phyloP scores from a whole-genome alignment of 2,797 vertebrate species.

The Lemur catta region DNA sequence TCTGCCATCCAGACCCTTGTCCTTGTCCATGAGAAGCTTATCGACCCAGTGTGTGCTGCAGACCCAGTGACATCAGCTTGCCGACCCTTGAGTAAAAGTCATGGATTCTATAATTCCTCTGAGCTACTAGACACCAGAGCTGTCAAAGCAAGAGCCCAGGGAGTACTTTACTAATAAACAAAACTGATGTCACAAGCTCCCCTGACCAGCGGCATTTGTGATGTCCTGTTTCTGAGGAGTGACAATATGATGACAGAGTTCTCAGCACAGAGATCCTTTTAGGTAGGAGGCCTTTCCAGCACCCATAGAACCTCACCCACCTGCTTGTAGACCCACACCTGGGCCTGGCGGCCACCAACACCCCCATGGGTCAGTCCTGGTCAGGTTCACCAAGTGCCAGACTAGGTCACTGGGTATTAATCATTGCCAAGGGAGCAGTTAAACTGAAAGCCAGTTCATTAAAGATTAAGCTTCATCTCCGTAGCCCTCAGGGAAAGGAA shows the following conservation, averaged over 20 bases:
- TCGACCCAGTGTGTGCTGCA: neutral
- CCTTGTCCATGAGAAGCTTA: neutral
- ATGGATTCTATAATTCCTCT: neutral
- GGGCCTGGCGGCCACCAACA: neutral
- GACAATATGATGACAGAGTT: neutral
- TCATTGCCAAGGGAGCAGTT: conserved; percentile 72
- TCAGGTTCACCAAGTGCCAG: conserved; percentile 55
- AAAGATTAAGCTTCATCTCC: conserved; percentile 76
- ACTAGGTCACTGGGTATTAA: conserved; percentile 69
- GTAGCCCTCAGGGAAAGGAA: conserved; percentile 45
- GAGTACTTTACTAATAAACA: neutral
- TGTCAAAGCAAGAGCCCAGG: neutral
- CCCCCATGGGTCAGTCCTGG: conserved; percentile 51
- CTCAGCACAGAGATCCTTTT: neutral
- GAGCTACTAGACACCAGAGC: neutral
- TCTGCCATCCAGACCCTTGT: neutral
- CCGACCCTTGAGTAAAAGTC: neutral
- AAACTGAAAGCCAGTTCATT: conserved; percentile 74
- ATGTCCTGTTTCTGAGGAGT: neutral
- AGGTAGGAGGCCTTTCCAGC: neutral
- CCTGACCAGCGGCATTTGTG: neutral
- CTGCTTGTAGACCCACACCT: neutral
- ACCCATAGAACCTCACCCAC: neutral
- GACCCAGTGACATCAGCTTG: neutral
- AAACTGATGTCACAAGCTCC: neutral